Conservation (phyloP, 1,140 invertebrate species). For the Hesperophylax magnus region DNA sequence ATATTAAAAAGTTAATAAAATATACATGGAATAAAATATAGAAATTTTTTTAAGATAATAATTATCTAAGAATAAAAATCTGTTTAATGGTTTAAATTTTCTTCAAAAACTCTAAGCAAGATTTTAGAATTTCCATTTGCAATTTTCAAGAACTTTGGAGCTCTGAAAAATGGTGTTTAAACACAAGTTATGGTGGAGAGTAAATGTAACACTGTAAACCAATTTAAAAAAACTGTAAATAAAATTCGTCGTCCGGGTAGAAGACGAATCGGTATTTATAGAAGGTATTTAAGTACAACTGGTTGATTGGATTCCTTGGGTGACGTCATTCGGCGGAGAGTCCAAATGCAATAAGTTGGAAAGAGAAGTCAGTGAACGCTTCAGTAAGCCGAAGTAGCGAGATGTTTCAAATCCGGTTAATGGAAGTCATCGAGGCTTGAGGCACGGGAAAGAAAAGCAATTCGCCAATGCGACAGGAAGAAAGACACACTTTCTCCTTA, state of each 20-base stretch:
- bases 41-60: not conserved
- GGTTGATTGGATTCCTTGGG: not conserved
- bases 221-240: too few species aligned
- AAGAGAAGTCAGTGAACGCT: not conserved
- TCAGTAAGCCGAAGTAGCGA: not conserved
- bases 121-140: too few species aligned
- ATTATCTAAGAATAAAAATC: too few species aligned
- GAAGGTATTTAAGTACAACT: not conserved
- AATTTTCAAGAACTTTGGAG: too few species aligned
- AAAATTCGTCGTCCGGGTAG: too few species aligned
- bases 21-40: not conserved
- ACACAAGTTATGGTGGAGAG: too few species aligned
- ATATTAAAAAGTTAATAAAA: not conserved
- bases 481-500: not conserved
- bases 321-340: not conserved
- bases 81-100: too few species aligned
- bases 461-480: not conserved
- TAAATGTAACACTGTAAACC: too few species aligned
- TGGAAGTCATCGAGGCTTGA: constrained; percentile 40
- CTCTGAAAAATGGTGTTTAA: too few species aligned
- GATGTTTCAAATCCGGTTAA: constrained; percentile 16
- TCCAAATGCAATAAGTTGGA: not conserved
- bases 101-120: too few species aligned
- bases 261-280: not conserved
- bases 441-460: constrained; percentile 6